Evolutionary conservation across 2,797 vertebrate species (phyloP).

Genomic region (Micromesistius poutassou): DNA sequence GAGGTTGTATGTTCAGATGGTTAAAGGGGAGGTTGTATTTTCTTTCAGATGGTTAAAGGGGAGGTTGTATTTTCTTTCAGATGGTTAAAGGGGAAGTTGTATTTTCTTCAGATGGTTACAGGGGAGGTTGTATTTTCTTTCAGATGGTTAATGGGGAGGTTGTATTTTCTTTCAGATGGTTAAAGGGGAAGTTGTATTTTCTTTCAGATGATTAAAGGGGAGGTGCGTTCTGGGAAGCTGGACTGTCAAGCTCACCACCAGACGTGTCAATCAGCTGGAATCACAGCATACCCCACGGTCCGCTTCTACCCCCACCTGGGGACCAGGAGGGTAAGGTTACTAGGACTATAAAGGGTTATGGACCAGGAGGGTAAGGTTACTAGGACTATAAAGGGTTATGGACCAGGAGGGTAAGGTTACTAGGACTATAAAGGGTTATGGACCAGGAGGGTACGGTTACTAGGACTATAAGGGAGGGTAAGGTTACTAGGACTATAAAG

Average conservation of each 20-base stretch:
- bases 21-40: too few species aligned
- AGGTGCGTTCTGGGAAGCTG: constrained; percentile 88
- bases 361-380: too few species aligned
- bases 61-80: too few species aligned
- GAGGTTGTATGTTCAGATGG: too few species aligned
- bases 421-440: too few species aligned
- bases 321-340: constrained; percentile 74
- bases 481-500: too few species aligned
- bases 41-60: too few species aligned
- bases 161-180: neutral
- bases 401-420: too few species aligned
- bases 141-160: neutral
- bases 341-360: neutral
- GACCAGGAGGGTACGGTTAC: too few species aligned
- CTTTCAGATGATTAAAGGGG: constrained; percentile 82
- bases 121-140: neutral
- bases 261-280: constrained; percentile 83
- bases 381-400: too few species aligned
- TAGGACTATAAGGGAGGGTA: too few species aligned
- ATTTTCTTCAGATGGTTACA: neutral
- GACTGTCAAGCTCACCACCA: constrained; percentile 88
- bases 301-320: constrained; percentile 82
- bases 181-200: neutral
- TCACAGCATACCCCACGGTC: constrained; percentile 89
- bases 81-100: too few species aligned